phyloP scores from a whole-genome alignment of 2,888 invertebrate species.

The Corbicula japonica region DNA sequence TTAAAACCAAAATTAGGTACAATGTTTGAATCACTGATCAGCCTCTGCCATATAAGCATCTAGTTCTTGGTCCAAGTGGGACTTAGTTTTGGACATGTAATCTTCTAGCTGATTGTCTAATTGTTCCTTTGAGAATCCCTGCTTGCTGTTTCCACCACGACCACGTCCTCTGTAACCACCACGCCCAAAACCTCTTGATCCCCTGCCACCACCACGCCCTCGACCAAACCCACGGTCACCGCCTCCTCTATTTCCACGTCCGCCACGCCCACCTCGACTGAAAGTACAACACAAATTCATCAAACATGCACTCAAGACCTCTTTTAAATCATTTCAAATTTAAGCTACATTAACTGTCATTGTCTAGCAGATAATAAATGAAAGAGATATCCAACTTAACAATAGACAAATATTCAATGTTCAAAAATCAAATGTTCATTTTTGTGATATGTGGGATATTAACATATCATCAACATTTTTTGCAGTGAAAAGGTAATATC shows the following conservation, averaged over 20 bases:
- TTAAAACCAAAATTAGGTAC: no score
- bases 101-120: constrained; percentile 91
- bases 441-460: no score
- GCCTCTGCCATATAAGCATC: constrained; percentile 89
- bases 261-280: constrained; percentile 69
- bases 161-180: constrained; percentile 63
- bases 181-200: constrained; percentile 41
- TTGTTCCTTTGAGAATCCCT: constrained; percentile 87
- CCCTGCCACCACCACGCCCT: constrained; percentile 33
- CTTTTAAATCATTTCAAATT: no score
- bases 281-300: constrained; percentile 5
- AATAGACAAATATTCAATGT: no score
- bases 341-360: no score
- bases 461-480: no score
- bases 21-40: constrained; percentile 54
- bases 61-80: constrained; percentile 88
- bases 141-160: constrained; percentile 65
- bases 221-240: constrained; percentile 72
- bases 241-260: constrained; percentile 60
- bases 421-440: no score
- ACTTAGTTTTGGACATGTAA: constrained; percentile 91
- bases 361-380: no score
- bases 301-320: background rate
- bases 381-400: no score
- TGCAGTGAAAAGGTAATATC: no score